A percentile compares a stretch with the other conserved stretches of the same genome.
These are phyloP conservation scores for Catocala fraxini DNA, from an alignment of 2,888 invertebrate species.

Conservation along the genomic window DNA sequence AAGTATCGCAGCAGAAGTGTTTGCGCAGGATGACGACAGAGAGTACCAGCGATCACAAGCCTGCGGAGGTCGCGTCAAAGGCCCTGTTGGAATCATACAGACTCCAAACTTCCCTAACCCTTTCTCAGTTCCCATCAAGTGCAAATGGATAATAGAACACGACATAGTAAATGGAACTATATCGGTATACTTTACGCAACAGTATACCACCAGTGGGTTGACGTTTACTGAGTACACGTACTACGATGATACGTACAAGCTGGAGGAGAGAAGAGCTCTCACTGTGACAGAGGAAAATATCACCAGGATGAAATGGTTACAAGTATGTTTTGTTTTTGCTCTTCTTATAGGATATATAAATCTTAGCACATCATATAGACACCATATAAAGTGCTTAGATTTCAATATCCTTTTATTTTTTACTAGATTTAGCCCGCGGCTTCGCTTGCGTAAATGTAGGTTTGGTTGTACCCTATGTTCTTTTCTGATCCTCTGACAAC, in stretches of 20 bases:
- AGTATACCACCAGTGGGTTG: conserved; percentile 93
- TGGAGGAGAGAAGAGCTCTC: conserved; percentile 90
- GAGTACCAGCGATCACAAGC: conserved; percentile 78
- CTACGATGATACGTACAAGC: conserved; percentile 90
- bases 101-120: conserved; percentile 95
- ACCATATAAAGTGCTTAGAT: no score
- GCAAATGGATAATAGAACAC: conserved; percentile 95
- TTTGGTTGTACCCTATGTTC: no score
- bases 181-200: conserved; percentile 95
- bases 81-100: conserved; percentile 90
- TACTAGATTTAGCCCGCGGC: no score
- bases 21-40: conserved; percentile 63
- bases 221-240: conserved; percentile 93
- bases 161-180: conserved; percentile 93
- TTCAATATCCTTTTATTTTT: no score
- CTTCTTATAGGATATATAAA: neutral
- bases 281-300: conserved; percentile 92
- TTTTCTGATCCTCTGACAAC: no score
- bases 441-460: no score
- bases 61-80: conserved; percentile 90
- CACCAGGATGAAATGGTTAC: conserved; percentile 89
- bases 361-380: no score
- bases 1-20: conserved; percentile 65
- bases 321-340: conserved; percentile 62
- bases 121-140: conserved; percentile 94